Percentiles rank a stretch among this genome's conserved stretches.
phyloP scores from a whole-genome alignment of 2,113 vertebrate species.

The Hiodon tergisus region DNA sequence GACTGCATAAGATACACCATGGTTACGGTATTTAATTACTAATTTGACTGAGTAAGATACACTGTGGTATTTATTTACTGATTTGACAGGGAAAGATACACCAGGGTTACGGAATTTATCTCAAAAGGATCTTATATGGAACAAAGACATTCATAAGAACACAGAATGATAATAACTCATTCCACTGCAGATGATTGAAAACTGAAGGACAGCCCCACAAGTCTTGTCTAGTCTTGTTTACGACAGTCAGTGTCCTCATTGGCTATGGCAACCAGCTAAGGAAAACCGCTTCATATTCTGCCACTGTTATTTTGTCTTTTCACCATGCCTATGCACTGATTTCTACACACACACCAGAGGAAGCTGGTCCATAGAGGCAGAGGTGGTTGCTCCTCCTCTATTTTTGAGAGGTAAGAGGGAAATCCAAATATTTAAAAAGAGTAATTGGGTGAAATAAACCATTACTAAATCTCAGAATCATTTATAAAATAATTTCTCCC shows the following conservation, averaged over 20 bases:
- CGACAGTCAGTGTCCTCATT: neutral
- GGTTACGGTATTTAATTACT: no score
- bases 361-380: no score
- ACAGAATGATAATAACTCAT: neutral
- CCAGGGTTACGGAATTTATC: neutral
- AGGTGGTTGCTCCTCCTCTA: no score
- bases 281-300: neutral
- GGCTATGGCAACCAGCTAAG: neutral
- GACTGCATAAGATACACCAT: no score
- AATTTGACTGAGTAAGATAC: no score
- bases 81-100: neutral
- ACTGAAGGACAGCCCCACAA: neutral
- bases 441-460: no score
- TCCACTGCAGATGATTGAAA: neutral
- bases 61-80: no score
- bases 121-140: neutral
- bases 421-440: no score
- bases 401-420: no score
- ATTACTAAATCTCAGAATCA: no score
- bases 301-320: neutral
- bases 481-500: no score
- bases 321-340: neutral
- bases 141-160: constrained; percentile 8
- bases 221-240: neutral
- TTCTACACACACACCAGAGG: neutral